Conservation (phyloP, 2,797 vertebrate species). For the Naso thynnoides region DNA sequence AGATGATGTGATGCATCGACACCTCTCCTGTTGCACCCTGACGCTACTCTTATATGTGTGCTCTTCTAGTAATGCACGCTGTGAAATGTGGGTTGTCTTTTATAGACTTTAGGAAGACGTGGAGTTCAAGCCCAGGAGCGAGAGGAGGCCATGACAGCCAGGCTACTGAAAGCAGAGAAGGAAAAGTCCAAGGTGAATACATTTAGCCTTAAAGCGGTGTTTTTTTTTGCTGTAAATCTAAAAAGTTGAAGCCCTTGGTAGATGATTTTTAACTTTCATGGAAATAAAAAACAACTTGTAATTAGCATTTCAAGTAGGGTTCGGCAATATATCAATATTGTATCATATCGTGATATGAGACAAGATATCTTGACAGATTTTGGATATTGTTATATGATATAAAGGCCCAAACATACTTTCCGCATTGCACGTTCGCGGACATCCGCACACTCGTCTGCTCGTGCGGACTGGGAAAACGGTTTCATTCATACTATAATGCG, state of each 20-base stretch:
- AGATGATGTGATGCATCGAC: slow-evolving; percentile 49
- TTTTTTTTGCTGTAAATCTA: too few relatives aligned
- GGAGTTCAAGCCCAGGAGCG: slow-evolving; percentile 80
- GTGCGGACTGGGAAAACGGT: too few relatives aligned
- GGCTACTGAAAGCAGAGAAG: slow-evolving; percentile 86
- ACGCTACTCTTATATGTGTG: slow-evolving; percentile 10
- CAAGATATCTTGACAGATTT: too few relatives aligned
- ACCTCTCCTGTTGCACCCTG: slow-evolving; percentile 26
- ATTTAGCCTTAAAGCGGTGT: neutral
- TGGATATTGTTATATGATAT: too few relatives aligned
- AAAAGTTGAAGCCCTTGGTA: neutral
- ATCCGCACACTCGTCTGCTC: too few relatives aligned
- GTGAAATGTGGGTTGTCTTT: slow-evolving; percentile 35
- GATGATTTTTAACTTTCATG: neutral
- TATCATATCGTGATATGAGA: too few relatives aligned
- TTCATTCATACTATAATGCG: too few relatives aligned
- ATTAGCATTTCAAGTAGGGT: too few relatives aligned
- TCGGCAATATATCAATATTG: too few relatives aligned
- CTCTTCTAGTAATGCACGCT: neutral
- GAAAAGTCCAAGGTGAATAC: slow-evolving; percentile 87
- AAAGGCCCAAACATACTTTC: too few relatives aligned
- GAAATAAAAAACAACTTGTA: too few relatives aligned
- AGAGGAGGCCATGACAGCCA: slow-evolving; percentile 82
- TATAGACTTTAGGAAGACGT: slow-evolving; percentile 86
- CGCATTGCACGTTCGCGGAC: too few relatives aligned